phyloP scores from a whole-genome alignment of 2,888 invertebrate genomes.

The Silvanus unidentatus region DNA sequence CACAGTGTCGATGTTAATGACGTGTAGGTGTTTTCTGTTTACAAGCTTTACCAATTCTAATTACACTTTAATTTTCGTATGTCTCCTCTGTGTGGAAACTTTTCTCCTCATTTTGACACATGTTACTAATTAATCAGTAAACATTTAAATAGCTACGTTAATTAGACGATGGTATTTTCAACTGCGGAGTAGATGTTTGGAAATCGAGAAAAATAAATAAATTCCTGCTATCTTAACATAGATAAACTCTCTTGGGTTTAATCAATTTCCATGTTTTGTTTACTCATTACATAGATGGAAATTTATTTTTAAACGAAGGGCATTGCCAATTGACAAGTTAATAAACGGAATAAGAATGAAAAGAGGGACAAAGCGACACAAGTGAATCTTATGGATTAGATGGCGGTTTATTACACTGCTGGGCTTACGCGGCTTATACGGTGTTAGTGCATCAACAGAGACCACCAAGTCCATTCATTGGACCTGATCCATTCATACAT shows the following conservation, averaged over 20 bases:
- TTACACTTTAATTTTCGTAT: constrained; percentile 3
- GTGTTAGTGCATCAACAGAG: constrained; percentile 20
- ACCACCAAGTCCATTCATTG: constrained; percentile 4
- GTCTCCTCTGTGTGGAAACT: neutral
- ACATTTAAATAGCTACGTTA: constrained; percentile 18
- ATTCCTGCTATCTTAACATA: too few species aligned
- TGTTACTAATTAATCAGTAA: constrained; percentile 24
- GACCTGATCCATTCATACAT: constrained; percentile 9
- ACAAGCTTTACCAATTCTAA: constrained; percentile 2
- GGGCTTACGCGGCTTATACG: constrained; percentile 26
- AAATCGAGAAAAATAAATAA: too few species aligned
- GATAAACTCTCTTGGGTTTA: too few species aligned
- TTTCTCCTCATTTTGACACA: constrained; percentile 14
- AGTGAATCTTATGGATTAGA: constrained; percentile 28
- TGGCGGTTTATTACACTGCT: constrained; percentile 29
- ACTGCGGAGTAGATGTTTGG: neutral
- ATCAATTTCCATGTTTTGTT: constrained; percentile 6
- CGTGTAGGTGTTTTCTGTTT: constrained; percentile 6
- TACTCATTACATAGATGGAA: constrained; percentile 15
- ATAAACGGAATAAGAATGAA: too few species aligned
- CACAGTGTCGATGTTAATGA: neutral
- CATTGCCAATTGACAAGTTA: constrained; percentile 23
- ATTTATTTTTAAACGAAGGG: constrained; percentile 10
- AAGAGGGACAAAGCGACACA: constrained; percentile 21
- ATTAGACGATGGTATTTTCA: constrained; percentile 12